Conservation (phyloP, 2,113 vertebrate species). For the Emydura subglobosa region DNA sequence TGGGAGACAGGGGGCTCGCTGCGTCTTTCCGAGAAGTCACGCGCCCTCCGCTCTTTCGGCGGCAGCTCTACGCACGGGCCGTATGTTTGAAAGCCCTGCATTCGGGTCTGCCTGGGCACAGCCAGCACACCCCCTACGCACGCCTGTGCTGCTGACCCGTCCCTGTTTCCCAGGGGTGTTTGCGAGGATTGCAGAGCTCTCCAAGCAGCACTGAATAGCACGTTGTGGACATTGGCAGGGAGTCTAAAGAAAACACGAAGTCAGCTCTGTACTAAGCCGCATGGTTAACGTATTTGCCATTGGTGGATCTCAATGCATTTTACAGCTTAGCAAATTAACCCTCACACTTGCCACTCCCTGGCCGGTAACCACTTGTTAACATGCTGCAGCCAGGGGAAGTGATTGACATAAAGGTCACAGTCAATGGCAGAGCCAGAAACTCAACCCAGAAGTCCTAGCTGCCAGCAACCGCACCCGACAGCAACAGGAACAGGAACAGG, state of each 20-base stretch:
- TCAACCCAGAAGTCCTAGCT: not conserved
- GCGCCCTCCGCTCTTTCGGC: too few species aligned
- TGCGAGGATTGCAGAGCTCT: not conserved
- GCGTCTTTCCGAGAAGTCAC: too few species aligned
- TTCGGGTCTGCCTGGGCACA: too few species aligned
- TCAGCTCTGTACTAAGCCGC: not conserved
- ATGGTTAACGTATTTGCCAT: not conserved
- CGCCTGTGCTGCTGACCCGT: not conserved
- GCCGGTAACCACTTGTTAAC: too few species aligned
- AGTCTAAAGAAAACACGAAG: not conserved
- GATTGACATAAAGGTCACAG: not conserved
- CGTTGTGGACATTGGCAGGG: not conserved
- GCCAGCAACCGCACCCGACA: not conserved
- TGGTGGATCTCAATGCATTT: not conserved
- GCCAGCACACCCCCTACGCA: too few species aligned
- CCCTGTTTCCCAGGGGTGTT: too few species aligned
- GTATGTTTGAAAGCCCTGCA: too few species aligned
- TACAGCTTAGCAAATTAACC: not conserved
- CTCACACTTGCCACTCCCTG: not conserved
- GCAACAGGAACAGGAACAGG: too few species aligned
- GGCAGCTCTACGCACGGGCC: not conserved
- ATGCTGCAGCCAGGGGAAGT: not conserved
- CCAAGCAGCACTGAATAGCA: not conserved
- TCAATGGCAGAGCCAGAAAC: not conserved
- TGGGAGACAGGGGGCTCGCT: not conserved